These are phyloP conservation scores for Barnardius zonarius DNA, from an alignment of 2,113 vertebrate genomes.

Conservation along the genomic window DNA sequence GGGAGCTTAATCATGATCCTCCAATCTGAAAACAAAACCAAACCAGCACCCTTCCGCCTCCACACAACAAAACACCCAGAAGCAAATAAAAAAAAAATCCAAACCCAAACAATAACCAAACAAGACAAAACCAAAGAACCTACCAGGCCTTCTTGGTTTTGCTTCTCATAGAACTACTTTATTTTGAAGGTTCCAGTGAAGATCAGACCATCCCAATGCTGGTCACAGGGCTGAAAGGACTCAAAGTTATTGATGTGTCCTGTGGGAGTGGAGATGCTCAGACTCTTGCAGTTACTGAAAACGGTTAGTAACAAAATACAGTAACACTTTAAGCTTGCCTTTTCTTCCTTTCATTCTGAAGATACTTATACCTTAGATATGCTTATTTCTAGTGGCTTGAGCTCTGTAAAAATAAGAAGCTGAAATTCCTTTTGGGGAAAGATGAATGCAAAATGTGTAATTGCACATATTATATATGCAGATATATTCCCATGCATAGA, in stretches of 20 bases:
- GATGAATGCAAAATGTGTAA: background rate
- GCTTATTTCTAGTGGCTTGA: background rate
- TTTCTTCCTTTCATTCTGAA: background rate
- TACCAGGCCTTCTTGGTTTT: background rate
- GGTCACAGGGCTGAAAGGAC: slow-evolving; percentile 91
- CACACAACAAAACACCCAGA: background rate
- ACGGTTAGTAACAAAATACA: slow-evolving; percentile 76
- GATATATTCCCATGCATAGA: background rate
- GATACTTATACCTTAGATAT: background rate
- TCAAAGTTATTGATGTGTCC: slow-evolving; percentile 92
- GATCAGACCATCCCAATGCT: slow-evolving; percentile 96
- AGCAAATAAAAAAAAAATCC: background rate
- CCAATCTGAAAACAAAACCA: background rate
- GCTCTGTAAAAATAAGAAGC: background rate
- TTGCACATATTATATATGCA: background rate
- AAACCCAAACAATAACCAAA: background rate
- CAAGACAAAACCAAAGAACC: background rate
- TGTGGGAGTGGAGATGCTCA: slow-evolving; percentile 98
- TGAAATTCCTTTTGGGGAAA: background rate
- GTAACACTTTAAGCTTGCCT: background rate
- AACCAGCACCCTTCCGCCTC: fast-evolving
- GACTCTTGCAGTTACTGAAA: slow-evolving; percentile 94
- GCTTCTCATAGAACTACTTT: slow-evolving; percentile 6
- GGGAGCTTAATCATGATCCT: background rate
- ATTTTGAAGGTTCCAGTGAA: slow-evolving; percentile 89